Conservation (phyloP, 2,888 invertebrate species). For the Petrolisthes cinctipes region DNA sequence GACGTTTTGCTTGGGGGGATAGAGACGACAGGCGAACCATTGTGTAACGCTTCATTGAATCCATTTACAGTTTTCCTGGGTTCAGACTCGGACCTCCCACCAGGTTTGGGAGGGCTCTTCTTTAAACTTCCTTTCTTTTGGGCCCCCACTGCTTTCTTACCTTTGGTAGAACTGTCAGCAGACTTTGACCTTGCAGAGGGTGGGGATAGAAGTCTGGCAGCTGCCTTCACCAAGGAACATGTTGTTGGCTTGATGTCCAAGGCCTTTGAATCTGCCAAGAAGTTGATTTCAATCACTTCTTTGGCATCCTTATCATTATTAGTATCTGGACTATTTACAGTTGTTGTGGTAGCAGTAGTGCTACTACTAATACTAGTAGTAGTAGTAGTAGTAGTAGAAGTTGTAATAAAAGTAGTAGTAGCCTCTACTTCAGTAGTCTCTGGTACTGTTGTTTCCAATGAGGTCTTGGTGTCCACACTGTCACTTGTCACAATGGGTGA, state of each 20-base stretch:
- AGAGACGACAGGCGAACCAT: constrained; percentile 24
- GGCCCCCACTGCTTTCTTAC: constrained; percentile 13
- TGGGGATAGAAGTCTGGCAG: constrained; percentile 31
- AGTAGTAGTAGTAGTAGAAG: not conserved
- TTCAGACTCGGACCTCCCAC: constrained; percentile 30
- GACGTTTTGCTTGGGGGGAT: not conserved
- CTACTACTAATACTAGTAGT: not conserved
- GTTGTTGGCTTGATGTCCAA: constrained; percentile 12
- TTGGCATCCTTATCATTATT: constrained; percentile 5
- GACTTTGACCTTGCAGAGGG: constrained; percentile 45
- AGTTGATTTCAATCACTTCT: not conserved
- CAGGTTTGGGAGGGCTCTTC: constrained; percentile 27
- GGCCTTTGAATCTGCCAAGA: not conserved
- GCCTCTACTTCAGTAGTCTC: not conserved
- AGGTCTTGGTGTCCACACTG: not conserved
- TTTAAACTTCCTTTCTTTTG: constrained; percentile 33
- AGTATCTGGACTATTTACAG: not conserved
- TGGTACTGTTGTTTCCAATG: not conserved
- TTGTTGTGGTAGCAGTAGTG: not conserved
- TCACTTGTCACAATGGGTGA: not conserved
- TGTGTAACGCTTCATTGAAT: constrained; percentile 26
- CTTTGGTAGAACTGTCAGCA: constrained; percentile 28
- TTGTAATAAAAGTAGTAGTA: not conserved
- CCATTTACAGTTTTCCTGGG: constrained; percentile 36
- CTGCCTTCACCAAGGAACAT: constrained; percentile 19